These are phyloP conservation scores for Coryphaenoides rupestris DNA, from an alignment of 2,113 vertebrate species.

Conservation along the genomic window DNA sequence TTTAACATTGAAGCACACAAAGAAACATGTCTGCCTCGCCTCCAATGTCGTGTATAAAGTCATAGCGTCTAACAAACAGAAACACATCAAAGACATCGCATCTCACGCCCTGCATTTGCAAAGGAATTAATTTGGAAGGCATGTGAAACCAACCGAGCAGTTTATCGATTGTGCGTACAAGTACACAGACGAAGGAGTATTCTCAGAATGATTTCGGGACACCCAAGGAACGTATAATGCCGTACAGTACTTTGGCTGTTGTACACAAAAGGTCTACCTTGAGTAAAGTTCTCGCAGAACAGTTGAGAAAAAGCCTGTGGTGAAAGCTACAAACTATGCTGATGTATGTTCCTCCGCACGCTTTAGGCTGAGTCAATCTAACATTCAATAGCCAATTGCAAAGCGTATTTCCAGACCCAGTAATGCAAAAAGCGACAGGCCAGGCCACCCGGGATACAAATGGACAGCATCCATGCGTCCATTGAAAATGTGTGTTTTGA, in stretches of 20 bases:
- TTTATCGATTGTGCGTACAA: neutral
- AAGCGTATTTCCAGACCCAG: neutral
- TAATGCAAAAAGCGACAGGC: neutral
- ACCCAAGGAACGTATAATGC: neutral
- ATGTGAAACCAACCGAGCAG: neutral
- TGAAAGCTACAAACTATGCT: too few species aligned
- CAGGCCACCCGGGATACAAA: conserved; percentile 15
- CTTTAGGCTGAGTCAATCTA: too few species aligned
- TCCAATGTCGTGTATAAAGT: neutral
- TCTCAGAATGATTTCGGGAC: neutral
- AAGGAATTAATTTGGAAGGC: neutral
- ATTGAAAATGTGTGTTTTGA: neutral
- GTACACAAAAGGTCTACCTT: too few species aligned
- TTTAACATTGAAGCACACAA: too few species aligned
- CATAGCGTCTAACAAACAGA: too few species aligned
- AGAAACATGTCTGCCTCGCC: neutral
- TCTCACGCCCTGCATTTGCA: neutral
- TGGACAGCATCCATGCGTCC: conserved; percentile 8
- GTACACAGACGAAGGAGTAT: neutral
- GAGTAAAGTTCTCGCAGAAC: too few species aligned
- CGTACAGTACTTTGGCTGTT: too few species aligned
- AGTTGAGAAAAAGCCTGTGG: too few species aligned
- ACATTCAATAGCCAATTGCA: too few species aligned
- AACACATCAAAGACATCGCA: too few species aligned
- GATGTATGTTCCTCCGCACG: too few species aligned